These are phyloP conservation scores for Petrosia ficiformis DNA, from an alignment of 37 sponge, comb jelly and placozoan species.

Conservation along the genomic window DNA sequence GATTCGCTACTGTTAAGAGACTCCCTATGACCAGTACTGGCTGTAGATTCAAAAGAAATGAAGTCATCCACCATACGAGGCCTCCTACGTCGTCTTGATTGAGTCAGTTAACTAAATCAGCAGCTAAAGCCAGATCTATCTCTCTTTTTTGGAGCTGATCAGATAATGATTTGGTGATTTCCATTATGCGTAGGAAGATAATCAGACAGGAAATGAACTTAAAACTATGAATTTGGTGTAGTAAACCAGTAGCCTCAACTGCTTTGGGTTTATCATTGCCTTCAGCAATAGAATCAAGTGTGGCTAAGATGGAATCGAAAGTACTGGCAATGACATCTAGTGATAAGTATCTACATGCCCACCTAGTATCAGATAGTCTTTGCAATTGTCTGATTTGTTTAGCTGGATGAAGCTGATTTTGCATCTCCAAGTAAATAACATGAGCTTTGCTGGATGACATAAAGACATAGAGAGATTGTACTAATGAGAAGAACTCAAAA, in stretches of 20 bases:
- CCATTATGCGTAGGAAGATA: conserved; percentile 32
- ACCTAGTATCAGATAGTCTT: conserved; percentile 20
- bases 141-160: conserved; percentile 43
- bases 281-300: conserved; percentile 14
- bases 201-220: conserved; percentile 1
- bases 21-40: background rate
- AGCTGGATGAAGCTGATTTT: background rate
- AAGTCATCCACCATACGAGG: background rate
- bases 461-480: conserved; percentile 17
- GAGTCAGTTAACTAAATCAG: conserved; percentile 4
- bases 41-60: too few relatives aligned
- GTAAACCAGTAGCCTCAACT: conserved; percentile 1
- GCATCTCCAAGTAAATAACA: background rate
- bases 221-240: conserved; percentile 8
- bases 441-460: conserved; percentile 15
- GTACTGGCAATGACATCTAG: too few relatives aligned
- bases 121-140: conserved; percentile 1
- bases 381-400: background rate
- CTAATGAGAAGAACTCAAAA: conserved; percentile 6
- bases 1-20: conserved; percentile 3
- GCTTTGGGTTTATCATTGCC: background rate
- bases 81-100: background rate
- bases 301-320: background rate
- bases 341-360: conserved; percentile 18
- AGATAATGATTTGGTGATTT: conserved; percentile 42